Evolutionary conservation across 2,797 vertebrate genomes (phyloP).

Genomic region (Chromis chromis): DNA sequence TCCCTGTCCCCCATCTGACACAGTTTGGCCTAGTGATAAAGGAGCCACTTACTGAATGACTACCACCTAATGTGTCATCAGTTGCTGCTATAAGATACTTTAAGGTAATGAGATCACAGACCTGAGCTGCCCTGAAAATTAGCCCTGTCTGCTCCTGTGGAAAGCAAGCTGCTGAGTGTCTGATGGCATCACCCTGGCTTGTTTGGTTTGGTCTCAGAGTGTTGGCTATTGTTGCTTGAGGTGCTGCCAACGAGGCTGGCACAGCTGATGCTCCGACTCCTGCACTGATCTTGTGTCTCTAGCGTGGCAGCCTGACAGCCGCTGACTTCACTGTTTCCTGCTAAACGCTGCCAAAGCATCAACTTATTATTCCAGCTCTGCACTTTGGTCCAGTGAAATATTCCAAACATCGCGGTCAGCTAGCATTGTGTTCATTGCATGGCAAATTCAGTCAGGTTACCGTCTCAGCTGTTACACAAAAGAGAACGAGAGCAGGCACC

Average conservation of each 20-base stretch:
- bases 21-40: background rate
- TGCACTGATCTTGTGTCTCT: slow-evolving; percentile 38
- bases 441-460: background rate
- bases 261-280: slow-evolving; percentile 41
- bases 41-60: background rate
- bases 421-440: background rate
- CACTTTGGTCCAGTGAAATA: background rate
- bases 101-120: slow-evolving; percentile 30
- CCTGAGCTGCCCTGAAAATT: slow-evolving; percentile 32
- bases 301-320: slow-evolving; percentile 51
- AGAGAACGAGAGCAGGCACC: no score
- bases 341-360: slow-evolving; percentile 31
- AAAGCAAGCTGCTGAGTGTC: slow-evolving; percentile 45
- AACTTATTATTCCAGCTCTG: slow-evolving; percentile 14
- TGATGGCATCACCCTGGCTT: slow-evolving; percentile 29
- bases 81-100: slow-evolving; percentile 10
- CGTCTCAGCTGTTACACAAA: no score
- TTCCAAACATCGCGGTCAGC: background rate
- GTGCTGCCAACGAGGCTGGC: slow-evolving; percentile 58
- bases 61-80: background rate
- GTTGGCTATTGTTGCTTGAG: slow-evolving; percentile 51
- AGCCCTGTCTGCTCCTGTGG: slow-evolving; percentile 9
- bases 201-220: slow-evolving; percentile 40
- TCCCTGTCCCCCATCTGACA: background rate
- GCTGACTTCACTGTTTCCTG: slow-evolving; percentile 53